These are phyloP conservation scores for Camarhynchus parvulus DNA, from an alignment of 2,113 vertebrate species.

Conservation along the genomic window DNA sequence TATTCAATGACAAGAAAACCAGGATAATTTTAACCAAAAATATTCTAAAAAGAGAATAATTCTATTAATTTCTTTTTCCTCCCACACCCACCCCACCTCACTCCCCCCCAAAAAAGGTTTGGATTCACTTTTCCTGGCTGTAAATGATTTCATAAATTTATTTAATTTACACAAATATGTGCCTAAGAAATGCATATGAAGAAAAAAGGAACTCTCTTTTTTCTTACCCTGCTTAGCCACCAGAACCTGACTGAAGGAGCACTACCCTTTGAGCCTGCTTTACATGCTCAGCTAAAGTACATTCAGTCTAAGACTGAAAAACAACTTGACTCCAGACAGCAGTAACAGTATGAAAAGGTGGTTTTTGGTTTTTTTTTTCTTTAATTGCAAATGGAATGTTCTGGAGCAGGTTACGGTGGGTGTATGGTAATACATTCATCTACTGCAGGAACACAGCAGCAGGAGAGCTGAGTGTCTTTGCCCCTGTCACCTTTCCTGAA, in stretches of 20 bases:
- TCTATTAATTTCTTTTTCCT: accelerated
- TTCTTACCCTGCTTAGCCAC: not conserved
- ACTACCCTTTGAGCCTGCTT: accelerated
- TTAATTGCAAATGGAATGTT: not conserved
- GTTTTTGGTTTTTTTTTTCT: not conserved
- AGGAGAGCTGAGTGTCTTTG: not conserved
- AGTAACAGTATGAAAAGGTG: accelerated
- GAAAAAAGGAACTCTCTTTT: not conserved
- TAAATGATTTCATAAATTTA: not conserved
- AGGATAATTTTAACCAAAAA: not conserved
- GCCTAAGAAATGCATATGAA: not conserved
- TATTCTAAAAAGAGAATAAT: not conserved
- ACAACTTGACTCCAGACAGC: not conserved
- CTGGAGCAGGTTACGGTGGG: not conserved
- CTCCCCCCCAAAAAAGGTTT: not conserved
- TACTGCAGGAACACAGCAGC: not conserved
- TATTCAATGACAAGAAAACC: not conserved
- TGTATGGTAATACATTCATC: not conserved
- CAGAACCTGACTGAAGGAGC: not conserved
- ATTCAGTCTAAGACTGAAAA: not conserved
- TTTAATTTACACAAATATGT: not conserved
- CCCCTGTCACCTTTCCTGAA: not conserved
- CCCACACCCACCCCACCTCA: accelerated
- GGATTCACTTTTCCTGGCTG: not conserved
- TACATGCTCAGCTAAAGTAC: not conserved